phyloP scores from a whole-genome alignment of 1,140 invertebrate genomes.

The Micrasema longulum region DNA sequence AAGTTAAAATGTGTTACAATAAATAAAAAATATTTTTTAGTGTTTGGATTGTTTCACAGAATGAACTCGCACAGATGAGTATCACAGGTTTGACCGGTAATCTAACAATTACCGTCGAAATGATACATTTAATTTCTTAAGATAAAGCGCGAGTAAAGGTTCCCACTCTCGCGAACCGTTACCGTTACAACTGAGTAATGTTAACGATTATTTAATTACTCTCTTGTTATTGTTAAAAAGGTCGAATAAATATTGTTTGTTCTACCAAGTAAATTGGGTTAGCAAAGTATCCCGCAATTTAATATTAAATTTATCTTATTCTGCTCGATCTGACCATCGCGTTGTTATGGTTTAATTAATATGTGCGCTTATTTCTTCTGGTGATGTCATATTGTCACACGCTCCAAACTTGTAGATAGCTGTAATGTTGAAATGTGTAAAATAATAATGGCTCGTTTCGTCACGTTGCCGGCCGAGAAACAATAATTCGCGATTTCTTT shows the following conservation, averaged over 20 bases:
- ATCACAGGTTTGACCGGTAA: background rate
- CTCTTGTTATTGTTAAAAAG: background rate
- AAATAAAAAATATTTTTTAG: background rate
- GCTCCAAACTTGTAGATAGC: background rate
- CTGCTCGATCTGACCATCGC: background rate
- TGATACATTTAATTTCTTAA: conserved; percentile 11
- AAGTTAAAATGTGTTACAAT: no score
- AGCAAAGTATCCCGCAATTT: no score
- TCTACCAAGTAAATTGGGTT: background rate
- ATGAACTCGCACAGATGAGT: conserved; percentile 7
- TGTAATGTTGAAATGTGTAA: background rate
- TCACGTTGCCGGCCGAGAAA: no score
- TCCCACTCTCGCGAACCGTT: background rate
- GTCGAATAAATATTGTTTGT: background rate
- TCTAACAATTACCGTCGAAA: background rate
- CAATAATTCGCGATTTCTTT: background rate
- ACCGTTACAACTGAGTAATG: background rate
- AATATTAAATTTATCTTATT: no score
- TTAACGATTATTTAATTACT: background rate
- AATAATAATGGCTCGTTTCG: background rate
- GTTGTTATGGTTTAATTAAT: background rate
- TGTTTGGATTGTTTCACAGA: background rate
- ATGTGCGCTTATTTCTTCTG: background rate
- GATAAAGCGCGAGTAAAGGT: background rate
- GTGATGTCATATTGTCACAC: background rate